These are phyloP conservation scores for Desmodus rotundus DNA, from an alignment of 2,113 vertebrate genomes.

Conservation along the genomic window DNA sequence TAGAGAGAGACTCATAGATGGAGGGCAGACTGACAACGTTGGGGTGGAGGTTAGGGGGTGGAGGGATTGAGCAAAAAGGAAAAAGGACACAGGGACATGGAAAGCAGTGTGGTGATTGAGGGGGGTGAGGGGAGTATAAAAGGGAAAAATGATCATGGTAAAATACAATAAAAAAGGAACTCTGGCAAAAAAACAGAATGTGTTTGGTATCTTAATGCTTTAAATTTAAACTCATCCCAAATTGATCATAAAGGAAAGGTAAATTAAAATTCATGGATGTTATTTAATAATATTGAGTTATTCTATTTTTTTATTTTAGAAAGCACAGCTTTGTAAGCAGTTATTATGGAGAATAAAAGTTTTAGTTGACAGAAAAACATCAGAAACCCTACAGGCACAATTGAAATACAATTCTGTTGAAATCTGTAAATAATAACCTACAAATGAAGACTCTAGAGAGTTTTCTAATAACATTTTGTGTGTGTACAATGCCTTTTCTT, in stretches of 20 bases:
- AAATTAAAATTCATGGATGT: background rate
- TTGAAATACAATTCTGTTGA: constrained; percentile 35
- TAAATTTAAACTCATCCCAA: background rate
- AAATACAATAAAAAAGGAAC: too few species aligned
- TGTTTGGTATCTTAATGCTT: background rate
- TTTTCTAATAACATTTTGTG: constrained; percentile 33
- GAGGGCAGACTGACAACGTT: too few species aligned
- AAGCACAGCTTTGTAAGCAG: background rate
- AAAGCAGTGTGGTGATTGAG: too few species aligned
- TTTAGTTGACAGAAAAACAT: constrained; percentile 15
- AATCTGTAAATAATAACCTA: constrained; percentile 41
- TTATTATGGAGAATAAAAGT: background rate
- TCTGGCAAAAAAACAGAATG: too few species aligned
- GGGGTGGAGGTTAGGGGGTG: too few species aligned
- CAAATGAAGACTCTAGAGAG: constrained; percentile 34
- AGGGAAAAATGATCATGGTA: too few species aligned
- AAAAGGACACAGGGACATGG: too few species aligned
- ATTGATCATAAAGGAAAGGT: background rate
- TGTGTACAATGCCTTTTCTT: constrained; percentile 36
- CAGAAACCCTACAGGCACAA: background rate
- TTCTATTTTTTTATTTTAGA: constrained; percentile 3
- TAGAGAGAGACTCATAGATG: too few species aligned
- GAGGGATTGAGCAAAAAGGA: too few species aligned
- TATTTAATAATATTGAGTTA: background rate
- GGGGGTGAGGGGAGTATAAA: too few species aligned